Evolutionary conservation across 92 coral and sea anemone genomes (phyloP), one percentile per base, ranked within the genome.

Genomic region (Porites rus): DNA sequence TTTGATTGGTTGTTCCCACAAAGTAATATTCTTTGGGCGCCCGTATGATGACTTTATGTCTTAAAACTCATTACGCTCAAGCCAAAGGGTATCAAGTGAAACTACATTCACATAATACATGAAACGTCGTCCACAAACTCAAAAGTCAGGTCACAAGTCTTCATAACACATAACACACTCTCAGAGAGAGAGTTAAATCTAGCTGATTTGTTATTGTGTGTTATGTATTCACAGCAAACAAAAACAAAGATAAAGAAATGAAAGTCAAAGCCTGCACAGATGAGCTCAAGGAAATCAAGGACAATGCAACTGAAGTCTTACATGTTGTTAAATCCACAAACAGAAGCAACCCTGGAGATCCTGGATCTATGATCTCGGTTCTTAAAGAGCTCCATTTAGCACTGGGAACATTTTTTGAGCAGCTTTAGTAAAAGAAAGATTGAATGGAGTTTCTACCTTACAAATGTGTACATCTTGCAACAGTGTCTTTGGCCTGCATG

Each of bases 351-450:
- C 89, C 92, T 0, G 96, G 92, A 68, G 98, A 94, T 59, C 89
- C 91, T 2, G 88, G 77, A 20, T 83, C 95, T 2, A 76, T 94
- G 73, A 86, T 83, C 83, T 78, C 67, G 52, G 87, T 65, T 1
- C 76, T 94, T 20, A 80, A 88, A 51, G 98, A 94, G 70, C 94
- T 94, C 17, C 82, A 84, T 31, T 65, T 91, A 5, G 95, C 94
- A 4, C 62, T 94, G 21, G 92, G 81, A 59, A 94, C 94, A 43
- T 53, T 70, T 66, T 59, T 52, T 59, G 59, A 70, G 59, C 50
- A 81, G 13, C 11, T 74, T 20, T 74, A 74, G 78, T 8, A 11
- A 6, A 7, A 5, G 46, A 38, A 38, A 38, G 46, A 38, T 38
- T 38, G 46, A 38, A 38, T 0, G 46, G 5, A 38, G 46, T 38